Evolutionary conservation across 2,113 vertebrate species (phyloP).

Genomic region (Callospermophilus lateralis): DNA sequence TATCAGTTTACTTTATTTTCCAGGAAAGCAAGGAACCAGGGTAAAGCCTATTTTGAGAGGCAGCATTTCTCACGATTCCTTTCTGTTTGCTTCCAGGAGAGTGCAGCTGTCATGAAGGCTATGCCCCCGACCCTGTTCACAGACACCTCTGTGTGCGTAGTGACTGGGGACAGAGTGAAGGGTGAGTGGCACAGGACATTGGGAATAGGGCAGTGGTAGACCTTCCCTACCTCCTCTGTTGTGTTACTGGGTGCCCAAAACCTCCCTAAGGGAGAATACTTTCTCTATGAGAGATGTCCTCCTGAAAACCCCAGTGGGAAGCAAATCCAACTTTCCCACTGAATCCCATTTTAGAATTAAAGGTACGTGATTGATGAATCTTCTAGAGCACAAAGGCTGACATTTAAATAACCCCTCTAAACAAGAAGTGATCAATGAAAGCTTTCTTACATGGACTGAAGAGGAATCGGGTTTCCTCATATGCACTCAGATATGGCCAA

Average conservation of each 20-base stretch:
- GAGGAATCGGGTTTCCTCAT: neutral
- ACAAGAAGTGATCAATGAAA: neutral
- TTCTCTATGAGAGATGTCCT: neutral
- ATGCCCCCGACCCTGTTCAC: conserved; percentile 94
- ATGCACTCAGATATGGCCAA: neutral
- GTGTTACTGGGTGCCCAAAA: neutral
- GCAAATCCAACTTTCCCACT: neutral
- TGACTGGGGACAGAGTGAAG: conserved; percentile 98
- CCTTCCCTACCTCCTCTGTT: neutral
- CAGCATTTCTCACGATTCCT: neutral
- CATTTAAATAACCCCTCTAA: neutral
- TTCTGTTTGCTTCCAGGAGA: conserved; percentile 90
- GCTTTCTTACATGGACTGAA: neutral
- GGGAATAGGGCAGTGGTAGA: too few relatives aligned
- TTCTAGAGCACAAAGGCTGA: neutral
- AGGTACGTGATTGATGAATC: neutral
- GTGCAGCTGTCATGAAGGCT: conserved; percentile 98
- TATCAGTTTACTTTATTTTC: neutral
- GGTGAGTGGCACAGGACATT: conserved; percentile 89
- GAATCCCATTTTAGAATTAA: neutral
- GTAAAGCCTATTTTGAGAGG: neutral
- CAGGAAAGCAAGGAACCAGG: neutral
- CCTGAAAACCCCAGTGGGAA: neutral
- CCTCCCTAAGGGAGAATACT: neutral
- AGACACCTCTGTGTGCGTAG: conserved; percentile 96